These are phyloP conservation scores for Trichoplusia ni DNA, from an alignment of 1,140 invertebrate species.

Conservation along the genomic window DNA sequence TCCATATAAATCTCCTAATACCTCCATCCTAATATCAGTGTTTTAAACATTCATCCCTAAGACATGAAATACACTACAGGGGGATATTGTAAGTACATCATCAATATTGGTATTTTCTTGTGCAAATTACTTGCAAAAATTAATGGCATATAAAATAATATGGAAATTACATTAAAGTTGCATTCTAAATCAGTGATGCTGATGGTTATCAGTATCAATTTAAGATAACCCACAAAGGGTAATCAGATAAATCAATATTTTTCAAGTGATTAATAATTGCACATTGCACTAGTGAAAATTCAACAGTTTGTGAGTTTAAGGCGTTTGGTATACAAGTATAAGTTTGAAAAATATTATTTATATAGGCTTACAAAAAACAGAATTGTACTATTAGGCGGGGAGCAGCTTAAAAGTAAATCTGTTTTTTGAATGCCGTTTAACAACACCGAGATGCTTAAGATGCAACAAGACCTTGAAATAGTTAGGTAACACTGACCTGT, in stretches of 20 bases:
- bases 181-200: constrained; percentile 11
- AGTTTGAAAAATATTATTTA: constrained; percentile 33
- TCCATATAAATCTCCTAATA: constrained; percentile 57
- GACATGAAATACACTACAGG: too few species aligned
- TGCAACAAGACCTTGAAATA: constrained; percentile 7
- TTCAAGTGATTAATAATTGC: constrained; percentile 1
- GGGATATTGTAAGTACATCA: too few species aligned
- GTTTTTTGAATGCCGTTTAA: constrained; percentile 23
- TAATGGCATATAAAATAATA: constrained; percentile 28
- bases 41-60: constrained; percentile 24
- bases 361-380: constrained; percentile 27
- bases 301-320: not conserved
- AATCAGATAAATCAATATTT: constrained; percentile 27
- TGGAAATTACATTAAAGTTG: constrained; percentile 40
- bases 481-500: constrained; percentile 80
- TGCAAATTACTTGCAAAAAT: not conserved
- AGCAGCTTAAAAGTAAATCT: not conserved
- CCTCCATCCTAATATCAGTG: constrained; percentile 27
- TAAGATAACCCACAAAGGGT: constrained; percentile 1
- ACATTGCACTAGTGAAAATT: not conserved
- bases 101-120: not conserved
- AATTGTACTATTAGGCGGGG: not conserved
- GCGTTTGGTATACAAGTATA: not conserved
- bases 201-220: constrained; percentile 9
- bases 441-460: constrained; percentile 28